phyloP scores from a whole-genome alignment of 2,797 vertebrate species.

The Sus cebifrons region DNA sequence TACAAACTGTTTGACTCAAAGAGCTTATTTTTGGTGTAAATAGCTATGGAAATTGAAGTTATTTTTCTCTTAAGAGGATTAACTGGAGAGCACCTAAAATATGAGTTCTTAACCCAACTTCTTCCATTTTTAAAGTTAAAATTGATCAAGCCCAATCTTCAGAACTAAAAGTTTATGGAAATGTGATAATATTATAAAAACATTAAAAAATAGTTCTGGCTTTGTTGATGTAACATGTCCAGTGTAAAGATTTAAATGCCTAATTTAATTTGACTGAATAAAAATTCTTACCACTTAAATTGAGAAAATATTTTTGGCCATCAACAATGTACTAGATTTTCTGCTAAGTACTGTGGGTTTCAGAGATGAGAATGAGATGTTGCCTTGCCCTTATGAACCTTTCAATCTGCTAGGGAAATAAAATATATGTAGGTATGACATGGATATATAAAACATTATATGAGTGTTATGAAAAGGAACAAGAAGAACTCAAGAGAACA shows the following conservation, averaged over 20 bases:
- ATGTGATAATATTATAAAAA: constrained; percentile 6
- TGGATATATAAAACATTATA: neutral
- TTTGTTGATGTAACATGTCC: neutral
- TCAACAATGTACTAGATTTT: constrained; percentile 3
- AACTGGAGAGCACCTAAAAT: constrained; percentile 9
- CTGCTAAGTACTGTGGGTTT: neutral
- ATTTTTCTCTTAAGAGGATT: constrained; percentile 37
- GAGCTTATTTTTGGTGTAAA: constrained; percentile 31
- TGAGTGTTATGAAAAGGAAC: constrained; percentile 30
- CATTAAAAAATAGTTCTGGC: neutral
- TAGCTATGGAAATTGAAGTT: constrained; percentile 24
- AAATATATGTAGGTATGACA: neutral
- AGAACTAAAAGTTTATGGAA: constrained; percentile 44
- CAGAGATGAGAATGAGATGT: neutral
- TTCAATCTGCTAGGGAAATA: neutral
- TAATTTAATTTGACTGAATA: constrained; percentile 39
- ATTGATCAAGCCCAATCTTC: constrained; percentile 38
- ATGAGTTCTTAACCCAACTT: constrained; percentile 27
- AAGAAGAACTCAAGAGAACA: constrained; percentile 11
- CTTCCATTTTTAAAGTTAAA: constrained; percentile 66
- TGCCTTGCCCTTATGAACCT: neutral
- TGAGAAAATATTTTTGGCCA: constrained; percentile 14
- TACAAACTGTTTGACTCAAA: constrained; percentile 29
- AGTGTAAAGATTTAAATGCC: constrained; percentile 51
- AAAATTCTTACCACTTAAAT: constrained; percentile 11